These are phyloP conservation scores for Atta cephalotes DNA, from an alignment of 1,140 invertebrate species.

Conservation along the genomic window DNA sequence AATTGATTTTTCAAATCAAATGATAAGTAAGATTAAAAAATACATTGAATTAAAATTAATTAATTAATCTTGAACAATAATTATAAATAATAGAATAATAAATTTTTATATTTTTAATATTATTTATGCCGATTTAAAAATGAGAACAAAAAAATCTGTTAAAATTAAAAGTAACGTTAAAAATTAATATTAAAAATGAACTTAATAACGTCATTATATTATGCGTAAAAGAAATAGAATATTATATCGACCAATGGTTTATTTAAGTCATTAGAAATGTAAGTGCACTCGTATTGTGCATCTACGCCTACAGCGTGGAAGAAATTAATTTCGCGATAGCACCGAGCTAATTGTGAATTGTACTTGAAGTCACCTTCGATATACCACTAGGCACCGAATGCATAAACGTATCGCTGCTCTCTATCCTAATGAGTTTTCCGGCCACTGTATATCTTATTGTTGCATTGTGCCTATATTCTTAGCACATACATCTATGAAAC, in stretches of 20 bases:
- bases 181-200: background rate
- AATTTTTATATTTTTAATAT: background rate
- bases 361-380: conserved; percentile 53
- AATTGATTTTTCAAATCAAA: conserved; percentile 3
- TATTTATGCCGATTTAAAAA: background rate
- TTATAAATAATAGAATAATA: background rate
- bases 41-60: background rate
- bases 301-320: conserved; percentile 31
- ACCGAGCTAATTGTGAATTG: conserved; percentile 61
- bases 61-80: background rate
- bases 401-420: conserved; percentile 36
- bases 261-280: conserved; percentile 56
- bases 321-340: conserved; percentile 68
- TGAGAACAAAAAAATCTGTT: background rate
- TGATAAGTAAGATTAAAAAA: background rate
- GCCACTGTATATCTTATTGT: conserved; percentile 12
- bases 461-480: conserved; percentile 13
- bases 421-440: conserved; percentile 54
- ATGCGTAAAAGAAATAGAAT: background rate
- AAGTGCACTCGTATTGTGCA: conserved; percentile 11
- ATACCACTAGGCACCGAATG: conserved; percentile 43
- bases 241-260: conserved; percentile 47
- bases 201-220: conserved; percentile 50
- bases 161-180: too few species aligned
- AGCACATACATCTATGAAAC: too few species aligned